Base-by-base conservation (phyloP, 2,113 vertebrate genomes). In the Numenius arquata region DNA sequence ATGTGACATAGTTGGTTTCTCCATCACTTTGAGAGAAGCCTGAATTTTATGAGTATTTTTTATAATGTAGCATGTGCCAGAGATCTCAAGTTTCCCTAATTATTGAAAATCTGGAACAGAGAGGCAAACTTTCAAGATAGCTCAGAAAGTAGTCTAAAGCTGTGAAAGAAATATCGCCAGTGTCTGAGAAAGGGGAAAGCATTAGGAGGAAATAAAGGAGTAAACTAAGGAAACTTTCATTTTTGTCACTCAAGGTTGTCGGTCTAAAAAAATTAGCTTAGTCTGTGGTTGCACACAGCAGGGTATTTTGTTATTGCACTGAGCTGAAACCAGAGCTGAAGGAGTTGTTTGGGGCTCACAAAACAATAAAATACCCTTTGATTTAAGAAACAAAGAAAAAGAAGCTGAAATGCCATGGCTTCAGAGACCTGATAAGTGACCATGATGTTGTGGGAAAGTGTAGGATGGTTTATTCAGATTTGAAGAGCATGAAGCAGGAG, bases 1-100 rank as follows among this genome's bases (percentile, higher is more conserved):
- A 87, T 89, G 71, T 93, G 72, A 87, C 58, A 79, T 11, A 76
- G 50, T 29, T 88, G 61, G 48, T 89, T 97, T 88, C 59, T 83
- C 71, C 47, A 92, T 80, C 74, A 82, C 9, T 89, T 91, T 79
- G 52, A 81, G 27, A 89, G 27, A 71, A 65, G 17, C 21, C 40
- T 90, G 40, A 56, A 71, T 68, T 93, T 90, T 93, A 62, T 56
- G 7, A 66, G 14, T 36, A 9, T 21, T 85, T 91, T 92, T 87
- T 70, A 52, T 40, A 71, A 38, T 10, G n/a, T 40, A 83, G 12
- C 25, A 41, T 83, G 91, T 76, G 7, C 47, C 66, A 89, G 53
- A 68, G 25, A 21, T 66, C 52, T 92, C 12, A 27, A 55, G 17
- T 82, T 91, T 79, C 47, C 34, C 32, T 62, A 86, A 66, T 59